Base-by-base conservation (phyloP, 2,888 invertebrate genomes). In the Amphimallon solstitiale region DNA sequence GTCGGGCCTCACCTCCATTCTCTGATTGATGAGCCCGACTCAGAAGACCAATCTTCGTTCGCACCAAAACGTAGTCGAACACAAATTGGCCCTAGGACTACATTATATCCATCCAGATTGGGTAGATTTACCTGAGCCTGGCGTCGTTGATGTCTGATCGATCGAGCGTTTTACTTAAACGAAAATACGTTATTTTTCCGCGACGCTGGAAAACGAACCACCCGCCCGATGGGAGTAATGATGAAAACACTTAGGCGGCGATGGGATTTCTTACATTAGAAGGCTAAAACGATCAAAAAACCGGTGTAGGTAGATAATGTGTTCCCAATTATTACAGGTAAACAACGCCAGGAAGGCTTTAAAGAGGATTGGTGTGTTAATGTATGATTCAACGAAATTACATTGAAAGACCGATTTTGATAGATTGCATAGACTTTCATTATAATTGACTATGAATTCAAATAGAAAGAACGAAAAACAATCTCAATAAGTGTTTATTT, bases 81-180 rank as follows among this genome's bases (percentile, higher is more conserved):
- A 76, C 76, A 79, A 79, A 79, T 79, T 78, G 79, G 77, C 72
- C 75, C 73, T 74, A 76, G 77, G 76, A 76, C 77, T 76, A 75
- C 75, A 76, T 78, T 75, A 77, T 72, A 69, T 52, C 19, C 52
- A 65, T 66, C 65, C 69, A 72, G 72, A 75, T 74, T 74, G 72
- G 70, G 48, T 72, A 73, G 75, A 73, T 73, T 74, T 75, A 75
- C 76, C 73, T 73, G 73, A 65, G 68, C 72, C 73, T 71, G 70
- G 72, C 72, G 73, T 72, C 65, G 65, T 61, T 54, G 61, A 43
- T 56, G 38, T 35, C 35, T 52, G 40, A 66, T 46, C 63, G 70
- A 71, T 70, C 71, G 72, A 71, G 67, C 56, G 62, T 56, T 56
- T 56, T 5, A 10, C 40, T 40, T 9, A 43, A 56, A 23, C 40